Evolutionary conservation across 64 coral and sea anemone species (phyloP).

Genomic region (Dendrophyllia cribrosa): DNA sequence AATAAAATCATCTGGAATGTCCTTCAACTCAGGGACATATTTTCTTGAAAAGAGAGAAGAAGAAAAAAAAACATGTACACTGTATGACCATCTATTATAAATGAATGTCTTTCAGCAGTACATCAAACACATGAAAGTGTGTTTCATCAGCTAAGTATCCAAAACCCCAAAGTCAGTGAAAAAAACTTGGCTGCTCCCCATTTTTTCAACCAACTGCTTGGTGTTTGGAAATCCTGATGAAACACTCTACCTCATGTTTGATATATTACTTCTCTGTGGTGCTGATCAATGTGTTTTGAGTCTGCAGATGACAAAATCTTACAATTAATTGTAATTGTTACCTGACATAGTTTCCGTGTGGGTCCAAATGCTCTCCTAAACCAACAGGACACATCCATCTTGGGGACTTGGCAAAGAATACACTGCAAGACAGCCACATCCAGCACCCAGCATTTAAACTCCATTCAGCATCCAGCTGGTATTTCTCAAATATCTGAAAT

Average conservation of each 20-base stretch:
- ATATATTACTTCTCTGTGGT: too few relatives aligned
- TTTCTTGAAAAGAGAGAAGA: constrained; percentile 48
- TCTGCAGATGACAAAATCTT: too few relatives aligned
- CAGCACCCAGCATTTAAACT: constrained; percentile 94
- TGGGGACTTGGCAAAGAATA: constrained; percentile 77
- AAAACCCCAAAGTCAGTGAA: too few relatives aligned
- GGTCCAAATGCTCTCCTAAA: constrained; percentile 62
- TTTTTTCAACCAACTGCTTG: too few relatives aligned
- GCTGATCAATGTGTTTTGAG: too few relatives aligned
- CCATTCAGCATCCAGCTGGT: constrained; percentile 93
- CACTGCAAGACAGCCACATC: constrained; percentile 95
- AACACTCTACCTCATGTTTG: too few relatives aligned
- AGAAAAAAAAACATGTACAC: background rate
- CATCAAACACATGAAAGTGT: too few relatives aligned
- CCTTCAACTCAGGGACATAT: constrained; percentile 84
- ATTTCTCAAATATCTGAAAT: constrained; percentile 87
- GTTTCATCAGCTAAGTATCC: too few relatives aligned
- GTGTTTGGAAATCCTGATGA: too few relatives aligned
- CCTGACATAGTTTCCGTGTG: constrained; percentile 69
- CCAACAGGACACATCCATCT: constrained; percentile 78
- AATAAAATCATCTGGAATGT: constrained; percentile 54
- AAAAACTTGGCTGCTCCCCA: too few relatives aligned
- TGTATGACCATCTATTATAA: background rate
- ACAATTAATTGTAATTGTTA: background rate
- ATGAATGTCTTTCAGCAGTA: too few relatives aligned